Evolutionary conservation across 64 coral and sea anemone genomes (phyloP).

Genomic region (Astreopora myriophthalma): DNA sequence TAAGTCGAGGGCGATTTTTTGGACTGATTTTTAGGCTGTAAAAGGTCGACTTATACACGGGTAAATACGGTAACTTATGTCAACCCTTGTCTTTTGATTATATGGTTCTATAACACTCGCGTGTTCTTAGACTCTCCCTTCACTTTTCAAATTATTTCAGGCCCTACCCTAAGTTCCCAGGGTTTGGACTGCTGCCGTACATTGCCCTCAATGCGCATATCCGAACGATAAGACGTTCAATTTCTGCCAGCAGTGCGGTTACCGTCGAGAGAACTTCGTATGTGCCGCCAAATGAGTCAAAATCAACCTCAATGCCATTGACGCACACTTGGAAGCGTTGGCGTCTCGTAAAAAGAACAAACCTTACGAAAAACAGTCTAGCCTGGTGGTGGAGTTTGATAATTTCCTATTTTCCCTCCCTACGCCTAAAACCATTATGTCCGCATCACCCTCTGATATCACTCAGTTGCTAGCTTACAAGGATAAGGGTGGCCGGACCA

Average conservation of each 20-base stretch:
- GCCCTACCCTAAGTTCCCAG: too few relatives aligned
- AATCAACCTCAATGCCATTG: neutral
- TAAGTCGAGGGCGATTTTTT: too few relatives aligned
- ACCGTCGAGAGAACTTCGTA: neutral
- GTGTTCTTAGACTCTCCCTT: neutral
- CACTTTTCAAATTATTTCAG: too few relatives aligned
- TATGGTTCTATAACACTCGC: neutral
- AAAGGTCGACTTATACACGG: too few relatives aligned
- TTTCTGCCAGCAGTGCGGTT: neutral
- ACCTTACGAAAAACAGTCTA: slow-evolving; percentile 53
- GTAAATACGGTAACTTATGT: too few relatives aligned
- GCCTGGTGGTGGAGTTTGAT: neutral
- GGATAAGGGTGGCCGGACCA: slow-evolving; percentile 7
- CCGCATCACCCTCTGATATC: neutral
- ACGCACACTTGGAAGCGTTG: neutral
- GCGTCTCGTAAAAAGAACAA: neutral
- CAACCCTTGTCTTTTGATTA: neutral
- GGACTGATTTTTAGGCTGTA: too few relatives aligned
- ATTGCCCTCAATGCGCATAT: neutral
- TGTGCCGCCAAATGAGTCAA: neutral
- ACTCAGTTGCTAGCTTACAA: slow-evolving; percentile 43
- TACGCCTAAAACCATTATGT: neutral
- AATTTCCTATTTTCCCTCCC: slow-evolving; percentile 21
- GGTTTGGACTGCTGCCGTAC: neutral
- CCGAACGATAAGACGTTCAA: neutral